Base-by-base conservation (phyloP, 2,888 invertebrate species). In the Rhodophaea formosa region DNA sequence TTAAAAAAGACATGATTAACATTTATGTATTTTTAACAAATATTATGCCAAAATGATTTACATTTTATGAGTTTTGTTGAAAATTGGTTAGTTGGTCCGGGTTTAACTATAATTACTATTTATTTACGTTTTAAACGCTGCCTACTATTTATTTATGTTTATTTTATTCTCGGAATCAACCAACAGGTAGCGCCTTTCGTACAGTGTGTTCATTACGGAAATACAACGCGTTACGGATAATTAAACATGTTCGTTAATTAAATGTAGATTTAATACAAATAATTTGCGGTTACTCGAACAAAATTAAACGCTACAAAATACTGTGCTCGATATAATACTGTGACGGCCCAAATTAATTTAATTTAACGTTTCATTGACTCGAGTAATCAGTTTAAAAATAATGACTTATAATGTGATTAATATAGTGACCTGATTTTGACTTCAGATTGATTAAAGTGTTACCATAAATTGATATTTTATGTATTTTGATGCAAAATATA, bases 261-360 rank as follows among this genome's bases (percentile, higher is more conserved):
- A 78, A 75, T 73, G 72, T 72, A 74, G 75, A 76, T 75, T 74
- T 71, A 69, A 68, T 68, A 71, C 62, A 75, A 77, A 76, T 77
- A 76, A 76, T 77, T 73, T 74, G 77, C 69, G 74, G 78, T 68
- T 56, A 60, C 67, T 72, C 67, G 66, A 69, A 72, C 68, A 69
- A 73, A 74, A 74, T 74, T 68, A 65, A 70, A 74, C 66, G 61
- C 61, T 52, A 56, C 57, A 60, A 64, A 60, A 62, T 57, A 57
- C 62, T 43, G 57, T 54, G 56, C 54, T 59, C 62, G 61, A 61
- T 61, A 62, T 64, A 63, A 49, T 62, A 57, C 57, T 57, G 62
- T 62, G 63, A 63, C 53, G 57, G 56, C 56, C 42, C 54, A 54
- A 58, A 60, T 63, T 56, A 58, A 59, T 62, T 59, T 58, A 57